A percentile compares a stretch with the other conserved stretches of the same genome.
Conservation (phyloP, 2,113 vertebrate species). For the Cichladusa arquata region DNA sequence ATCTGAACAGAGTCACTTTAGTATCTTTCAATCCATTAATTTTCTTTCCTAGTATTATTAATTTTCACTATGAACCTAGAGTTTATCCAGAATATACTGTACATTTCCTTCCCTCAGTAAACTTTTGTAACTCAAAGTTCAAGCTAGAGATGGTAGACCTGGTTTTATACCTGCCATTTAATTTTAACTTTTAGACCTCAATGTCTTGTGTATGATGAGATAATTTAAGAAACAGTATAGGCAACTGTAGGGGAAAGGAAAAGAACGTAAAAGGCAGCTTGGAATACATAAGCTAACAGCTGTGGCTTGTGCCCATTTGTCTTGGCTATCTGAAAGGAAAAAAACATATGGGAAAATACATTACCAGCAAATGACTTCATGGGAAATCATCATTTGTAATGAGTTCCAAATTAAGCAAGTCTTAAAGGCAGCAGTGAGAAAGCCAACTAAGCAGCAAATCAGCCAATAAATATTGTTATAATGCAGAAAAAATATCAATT, state of each 20-base stretch:
- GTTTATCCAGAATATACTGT: not conserved
- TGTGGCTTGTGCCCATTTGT: not conserved
- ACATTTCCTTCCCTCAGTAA: not conserved
- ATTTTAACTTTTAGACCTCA: not conserved
- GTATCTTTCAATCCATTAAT: not conserved
- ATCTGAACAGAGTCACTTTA: not conserved
- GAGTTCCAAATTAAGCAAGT: not conserved
- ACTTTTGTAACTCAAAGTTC: not conserved
- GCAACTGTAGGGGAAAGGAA: not conserved
- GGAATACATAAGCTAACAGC: not conserved
- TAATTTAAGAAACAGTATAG: not conserved
- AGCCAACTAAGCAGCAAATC: not conserved
- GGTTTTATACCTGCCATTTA: not conserved
- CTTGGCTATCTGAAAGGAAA: not conserved
- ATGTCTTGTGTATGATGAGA: accelerated
- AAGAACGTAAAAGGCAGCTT: not conserved
- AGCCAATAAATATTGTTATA: not conserved
- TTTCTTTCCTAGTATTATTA: not conserved
- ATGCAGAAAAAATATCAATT: not conserved
- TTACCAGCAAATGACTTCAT: not conserved
- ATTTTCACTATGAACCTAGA: not conserved
- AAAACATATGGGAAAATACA: not conserved
- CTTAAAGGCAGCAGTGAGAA: not conserved
- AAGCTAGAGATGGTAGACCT: not conserved
- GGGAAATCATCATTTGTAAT: not conserved